phyloP scores from a whole-genome alignment of 2,113 vertebrate species.

The Erpornis zantholeuca region DNA sequence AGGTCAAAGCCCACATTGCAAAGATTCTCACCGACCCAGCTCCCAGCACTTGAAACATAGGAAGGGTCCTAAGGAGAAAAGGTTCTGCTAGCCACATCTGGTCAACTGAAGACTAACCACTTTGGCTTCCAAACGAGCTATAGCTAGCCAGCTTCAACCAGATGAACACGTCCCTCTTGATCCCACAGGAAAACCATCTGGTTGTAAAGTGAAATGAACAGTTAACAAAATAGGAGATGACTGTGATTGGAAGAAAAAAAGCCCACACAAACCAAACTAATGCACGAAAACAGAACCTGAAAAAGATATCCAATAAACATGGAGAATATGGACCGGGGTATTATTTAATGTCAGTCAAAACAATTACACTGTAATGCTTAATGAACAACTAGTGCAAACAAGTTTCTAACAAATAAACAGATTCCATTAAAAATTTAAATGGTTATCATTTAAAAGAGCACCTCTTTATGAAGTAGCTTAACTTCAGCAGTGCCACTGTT shows the following conservation, averaged over 20 bases:
- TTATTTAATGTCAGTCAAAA: neutral
- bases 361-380: neutral
- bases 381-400: neutral
- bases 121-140: neutral
- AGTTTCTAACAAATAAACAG: neutral
- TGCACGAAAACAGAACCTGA: neutral
- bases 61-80: neutral
- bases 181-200: neutral
- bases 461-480: neutral
- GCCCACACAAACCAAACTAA: neutral
- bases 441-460: neutral
- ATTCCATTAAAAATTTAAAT: neutral
- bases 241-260: neutral
- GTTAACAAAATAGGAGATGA: neutral
- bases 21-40: neutral
- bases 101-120: neutral
- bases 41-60: neutral
- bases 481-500: neutral
- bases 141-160: neutral
- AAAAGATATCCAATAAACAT: neutral
- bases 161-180: neutral
- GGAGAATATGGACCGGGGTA: neutral
- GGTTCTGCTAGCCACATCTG: neutral
- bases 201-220: neutral
- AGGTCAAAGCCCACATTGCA: neutral